Evolutionary conservation across 2,888 invertebrate species (phyloP), one percentile per base, ranked within the genome.

Genomic region (Chrysolina haemoptera): DNA sequence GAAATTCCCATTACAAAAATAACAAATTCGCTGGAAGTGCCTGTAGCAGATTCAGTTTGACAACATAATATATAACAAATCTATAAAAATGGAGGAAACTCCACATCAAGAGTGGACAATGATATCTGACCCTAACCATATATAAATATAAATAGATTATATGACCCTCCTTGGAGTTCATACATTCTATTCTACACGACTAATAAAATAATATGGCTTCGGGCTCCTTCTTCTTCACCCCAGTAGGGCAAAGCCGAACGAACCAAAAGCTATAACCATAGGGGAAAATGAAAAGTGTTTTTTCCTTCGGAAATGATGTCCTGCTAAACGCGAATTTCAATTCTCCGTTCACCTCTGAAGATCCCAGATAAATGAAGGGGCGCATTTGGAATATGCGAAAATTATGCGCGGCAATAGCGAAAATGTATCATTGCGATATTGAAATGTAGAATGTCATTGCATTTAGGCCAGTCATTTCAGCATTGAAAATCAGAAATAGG

Each of bases 141-240:
- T 76, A 77, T 75, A 77, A 71, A 75, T 77, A 77, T 77, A 77
- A 77, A 77, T 77, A 77, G 75, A 77, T 77, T 75, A 77, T 75
- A 71, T 71, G 75, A 77, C 77, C 77, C 77, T 75, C 75, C 73
- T 73, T 62, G 75, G 69, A 71, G 71, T 74, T 71, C 73, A 74
- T 76, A 77, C 73, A 73, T 75, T 77, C 76, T 74, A 73, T 75
- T 75, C 71, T 75, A 74, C 75, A 71, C 68, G 71, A 76, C 76
- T 73, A 76, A 76, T 76, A 76, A 76, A 76, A 76, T 76, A 73
- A 74, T 74, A 76, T 63, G 73, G 76, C 74, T 70, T 73, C 68
- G 64, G 73, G 76, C 73, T 69, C 66, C 71, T 71, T 71, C 67
- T 73, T 70, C 71, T 68, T 63, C 65, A 62, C 73, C 71, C 64